These are phyloP conservation scores for Caenorhabditis tropicalis DNA, from an alignment of 1,140 invertebrate genomes.

Conservation along the genomic window DNA sequence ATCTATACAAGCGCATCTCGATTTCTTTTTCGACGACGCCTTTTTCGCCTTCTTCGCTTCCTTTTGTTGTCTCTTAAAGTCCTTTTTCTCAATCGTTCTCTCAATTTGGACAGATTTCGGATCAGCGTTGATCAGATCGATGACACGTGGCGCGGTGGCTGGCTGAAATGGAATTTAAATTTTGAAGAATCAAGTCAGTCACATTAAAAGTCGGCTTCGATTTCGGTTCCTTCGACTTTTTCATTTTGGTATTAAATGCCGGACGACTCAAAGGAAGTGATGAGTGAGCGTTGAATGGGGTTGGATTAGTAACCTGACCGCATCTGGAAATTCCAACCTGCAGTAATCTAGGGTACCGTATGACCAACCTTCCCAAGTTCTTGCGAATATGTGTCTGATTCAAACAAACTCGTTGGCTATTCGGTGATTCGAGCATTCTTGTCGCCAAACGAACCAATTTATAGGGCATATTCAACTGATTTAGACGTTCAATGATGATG, in stretches of 20 bases:
- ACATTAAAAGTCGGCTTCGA: neutral
- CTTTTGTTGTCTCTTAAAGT: constrained; percentile 16
- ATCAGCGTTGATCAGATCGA: neutral
- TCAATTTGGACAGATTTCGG: neutral
- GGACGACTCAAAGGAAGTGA: neutral
- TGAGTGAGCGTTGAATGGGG: neutral
- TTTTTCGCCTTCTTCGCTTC: neutral
- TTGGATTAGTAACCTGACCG: neutral
- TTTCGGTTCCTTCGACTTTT: neutral
- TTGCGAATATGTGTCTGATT: neutral
- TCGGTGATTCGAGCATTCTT: constrained; percentile 9
- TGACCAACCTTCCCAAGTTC: neutral
- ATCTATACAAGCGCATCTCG: neutral
- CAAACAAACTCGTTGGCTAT: constrained; percentile 3
- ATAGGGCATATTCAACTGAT: constrained; percentile 8
- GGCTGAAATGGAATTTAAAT: neutral
- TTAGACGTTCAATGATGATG: constrained; percentile 10
- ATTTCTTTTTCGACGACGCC: neutral
- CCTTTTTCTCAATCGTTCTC: neutral
- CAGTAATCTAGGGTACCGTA: neutral
- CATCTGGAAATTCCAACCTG: neutral
- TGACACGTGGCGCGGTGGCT: neutral
- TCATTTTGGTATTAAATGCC: neutral
- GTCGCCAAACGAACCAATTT: constrained; percentile 20
- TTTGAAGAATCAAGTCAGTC: neutral